Base-by-base conservation (phyloP, 2,113 vertebrate genomes). In the Erythrolamprus reginae region DNA sequence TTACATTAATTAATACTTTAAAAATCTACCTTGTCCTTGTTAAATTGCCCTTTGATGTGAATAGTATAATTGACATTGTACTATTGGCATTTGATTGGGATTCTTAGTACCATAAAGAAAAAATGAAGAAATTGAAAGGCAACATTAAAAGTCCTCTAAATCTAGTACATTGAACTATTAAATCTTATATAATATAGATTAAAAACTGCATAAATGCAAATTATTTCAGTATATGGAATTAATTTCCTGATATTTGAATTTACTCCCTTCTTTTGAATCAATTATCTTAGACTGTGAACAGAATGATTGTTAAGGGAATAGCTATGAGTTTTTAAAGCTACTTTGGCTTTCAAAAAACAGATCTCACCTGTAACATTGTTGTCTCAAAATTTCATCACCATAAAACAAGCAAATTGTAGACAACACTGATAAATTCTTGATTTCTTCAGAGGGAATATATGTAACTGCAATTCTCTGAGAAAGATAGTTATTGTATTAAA, bases 321-420 rank as follows among this genome's bases (percentile, higher is more conserved):
- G 26, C 2, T 12, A 38, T 8, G 23, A 85, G 48, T 88, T 15
- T 77, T 12, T 21, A 23, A 53, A 17, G 33, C 5, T 55, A 50
- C 13, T 33, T 84, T 13, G 2, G 42, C 21, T 87, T 8, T 77
- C 56, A 87, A 2, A 82, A 92, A 93, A 33, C 48, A 58, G 26
- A 90, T 87, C 95, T 95, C 94, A 99, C 99, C 98, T 98, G 93
- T 97, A 97, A 94, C 98, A 99, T 56, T 98, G 98, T 90, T 98
- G 98, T 92, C 99, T 97, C 90, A 96, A 98, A 88, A 99, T 96
- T 95, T 99, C 99, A 91, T 99, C 99, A 91, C 99, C 99, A 96
- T 98, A 98, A 91, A 98, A 98, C 88, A 99, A 97, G 84, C 96
- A 98, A 21, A 99, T 42, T 38, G 98, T 98, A 15, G 97, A 96